Base-by-base conservation (phyloP, 2,797 vertebrate genomes). In the Phaenicophaeus curvirostris region DNA sequence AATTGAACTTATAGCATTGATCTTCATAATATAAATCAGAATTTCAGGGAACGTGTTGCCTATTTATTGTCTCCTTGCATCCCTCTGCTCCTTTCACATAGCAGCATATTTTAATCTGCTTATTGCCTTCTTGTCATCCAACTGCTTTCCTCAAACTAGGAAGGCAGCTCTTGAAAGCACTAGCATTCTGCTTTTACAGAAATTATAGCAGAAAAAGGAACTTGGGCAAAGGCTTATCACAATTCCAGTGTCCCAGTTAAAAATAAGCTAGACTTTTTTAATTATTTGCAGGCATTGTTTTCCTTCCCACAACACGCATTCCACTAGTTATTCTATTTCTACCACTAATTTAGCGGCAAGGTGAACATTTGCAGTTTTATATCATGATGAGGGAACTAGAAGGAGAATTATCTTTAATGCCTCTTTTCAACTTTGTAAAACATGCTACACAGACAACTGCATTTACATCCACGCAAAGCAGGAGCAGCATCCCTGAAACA, bases 231-330 rank as follows among this genome's bases (percentile, higher is more conserved):
- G 14, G 18, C 17, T 82, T 82, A 31, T 54, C 58, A 46, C 39
- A 30, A 15, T 41, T 71, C 54, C 13, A 17, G 11, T 62, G 28
- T 15, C 15, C 54, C 27, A 13, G 12, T 46, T 73, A 80, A 77
- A 87, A 89, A 41, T 39, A 44, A 83, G 13, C 1, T 18, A 67
- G 46, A 75, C 28, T 14, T 71, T 51, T 41, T 33, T 20, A 88
- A 65, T 77, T 50, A n/a, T 41, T 68, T 28, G 24, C 30, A 35
- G 54, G 63, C 46, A 13, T 16, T 7, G 4, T 51, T 86, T 93
- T 75, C 19, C 65, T 86, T 66, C 19, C 44, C n/a, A 33, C 28
- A 66, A 14, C 0, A 0, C 12, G 15, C 59, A 10, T 9, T 46
- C 9, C 11, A 15, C 11, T 6, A 58, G 3, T 44, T 63, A 62